Evolutionary conservation across 2,113 vertebrate genomes (phyloP).

Genomic region (Eonycteris spelaea): DNA sequence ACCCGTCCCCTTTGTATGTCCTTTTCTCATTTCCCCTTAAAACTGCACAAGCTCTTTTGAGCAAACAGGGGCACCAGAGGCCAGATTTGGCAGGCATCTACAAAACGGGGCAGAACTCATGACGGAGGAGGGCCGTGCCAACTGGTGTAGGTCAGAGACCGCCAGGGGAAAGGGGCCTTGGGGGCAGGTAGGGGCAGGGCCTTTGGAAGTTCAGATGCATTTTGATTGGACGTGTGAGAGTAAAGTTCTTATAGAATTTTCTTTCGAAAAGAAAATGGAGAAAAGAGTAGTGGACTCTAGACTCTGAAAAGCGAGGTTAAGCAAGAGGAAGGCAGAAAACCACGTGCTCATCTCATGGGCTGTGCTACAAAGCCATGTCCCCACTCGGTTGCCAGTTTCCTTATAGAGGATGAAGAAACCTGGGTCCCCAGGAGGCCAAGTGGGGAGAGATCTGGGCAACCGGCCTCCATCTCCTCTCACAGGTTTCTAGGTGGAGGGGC

Average conservation of each 20-base stretch:
- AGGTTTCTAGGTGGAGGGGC: neutral
- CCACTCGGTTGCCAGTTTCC: neutral
- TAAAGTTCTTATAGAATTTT: neutral
- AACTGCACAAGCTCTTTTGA: neutral
- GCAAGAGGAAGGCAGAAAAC: neutral
- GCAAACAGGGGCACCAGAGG: neutral
- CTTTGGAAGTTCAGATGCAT: neutral
- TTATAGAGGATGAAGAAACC: neutral
- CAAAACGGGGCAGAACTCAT: neutral
- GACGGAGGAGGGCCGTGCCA: neutral
- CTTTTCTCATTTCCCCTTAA: neutral
- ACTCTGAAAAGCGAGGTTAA: neutral
- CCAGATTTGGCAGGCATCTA: neutral
- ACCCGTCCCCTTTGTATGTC: neutral
- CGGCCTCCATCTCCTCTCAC: neutral
- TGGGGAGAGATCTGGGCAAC: neutral
- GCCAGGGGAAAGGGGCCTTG: neutral
- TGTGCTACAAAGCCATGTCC: neutral
- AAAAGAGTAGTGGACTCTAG: neutral
- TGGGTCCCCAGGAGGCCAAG: neutral
- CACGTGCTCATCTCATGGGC: neutral
- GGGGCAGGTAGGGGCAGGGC: neutral
- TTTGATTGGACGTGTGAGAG: neutral
- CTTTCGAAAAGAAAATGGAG: neutral
- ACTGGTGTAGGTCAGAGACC: neutral